A percentile compares a stretch with the other conserved stretches of the same genome.
phyloP scores from a whole-genome alignment of 2,797 vertebrate genomes.

The Manis pentadactyla region DNA sequence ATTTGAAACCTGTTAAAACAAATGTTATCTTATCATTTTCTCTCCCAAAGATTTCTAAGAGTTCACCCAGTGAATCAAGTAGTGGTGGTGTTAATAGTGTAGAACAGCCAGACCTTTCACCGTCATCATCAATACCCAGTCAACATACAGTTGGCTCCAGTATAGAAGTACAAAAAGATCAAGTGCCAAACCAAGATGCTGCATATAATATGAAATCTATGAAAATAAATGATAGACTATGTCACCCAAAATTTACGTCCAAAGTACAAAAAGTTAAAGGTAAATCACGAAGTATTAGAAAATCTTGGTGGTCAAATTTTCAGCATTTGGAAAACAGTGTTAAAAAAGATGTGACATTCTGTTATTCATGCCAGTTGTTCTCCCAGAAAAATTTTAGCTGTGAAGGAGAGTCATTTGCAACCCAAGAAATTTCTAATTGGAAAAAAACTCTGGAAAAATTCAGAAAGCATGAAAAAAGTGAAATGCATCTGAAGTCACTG shows the following conservation, averaged over 20 bases:
- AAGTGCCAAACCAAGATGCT: slow-evolving; percentile 32
- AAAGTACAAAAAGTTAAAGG: slow-evolving; percentile 64
- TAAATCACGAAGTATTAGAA: slow-evolving; percentile 50
- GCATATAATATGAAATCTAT: slow-evolving; percentile 20
- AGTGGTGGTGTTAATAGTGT: not conserved
- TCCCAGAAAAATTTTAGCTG: slow-evolving; percentile 70
- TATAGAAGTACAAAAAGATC: slow-evolving; percentile 32
- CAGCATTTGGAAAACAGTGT: slow-evolving; percentile 15
- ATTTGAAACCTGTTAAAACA: slow-evolving; percentile 52
- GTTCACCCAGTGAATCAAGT: slow-evolving; percentile 52
- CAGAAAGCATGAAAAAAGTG: slow-evolving; percentile 79
- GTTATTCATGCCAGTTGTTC: slow-evolving; percentile 78
- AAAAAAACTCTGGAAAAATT: slow-evolving; percentile 75
- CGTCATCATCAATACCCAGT: not conserved
- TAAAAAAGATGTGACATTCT: slow-evolving; percentile 69
- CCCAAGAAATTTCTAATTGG: slow-evolving; percentile 68
- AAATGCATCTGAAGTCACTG: slow-evolving; percentile 78
- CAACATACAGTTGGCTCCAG: not conserved
- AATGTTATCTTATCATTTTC: slow-evolving; percentile 37
- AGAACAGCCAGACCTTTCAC: slow-evolving; percentile 38
- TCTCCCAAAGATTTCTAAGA: slow-evolving; percentile 56
- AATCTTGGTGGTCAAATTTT: slow-evolving; percentile 56
- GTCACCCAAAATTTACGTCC: slow-evolving; percentile 32
- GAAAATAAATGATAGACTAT: slow-evolving; percentile 5
- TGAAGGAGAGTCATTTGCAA: slow-evolving; percentile 45